Percentiles rank a stretch among this genome's conserved stretches.
These are phyloP conservation scores for Tiliqua scincoides DNA, from an alignment of 2,113 vertebrate genomes.

Conservation along the genomic window DNA sequence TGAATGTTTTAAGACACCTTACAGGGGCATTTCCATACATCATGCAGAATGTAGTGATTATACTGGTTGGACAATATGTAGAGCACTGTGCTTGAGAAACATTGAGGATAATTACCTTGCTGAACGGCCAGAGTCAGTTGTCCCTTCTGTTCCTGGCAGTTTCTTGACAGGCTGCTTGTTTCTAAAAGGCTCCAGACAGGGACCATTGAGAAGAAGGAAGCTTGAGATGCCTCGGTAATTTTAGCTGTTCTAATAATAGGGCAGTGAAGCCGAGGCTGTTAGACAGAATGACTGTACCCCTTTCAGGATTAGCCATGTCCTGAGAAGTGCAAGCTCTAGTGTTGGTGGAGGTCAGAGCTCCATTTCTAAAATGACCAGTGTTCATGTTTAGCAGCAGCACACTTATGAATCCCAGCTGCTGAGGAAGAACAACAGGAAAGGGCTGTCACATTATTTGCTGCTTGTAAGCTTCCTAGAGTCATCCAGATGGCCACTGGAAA, in stretches of 20 bases:
- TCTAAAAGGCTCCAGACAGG: not conserved
- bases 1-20: not conserved
- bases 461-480: not conserved
- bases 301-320: slow-evolving; percentile 8
- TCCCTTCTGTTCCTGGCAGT: not conserved
- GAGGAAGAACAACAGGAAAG: not conserved
- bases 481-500: not conserved
- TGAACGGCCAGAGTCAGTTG: not conserved
- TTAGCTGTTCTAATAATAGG: slow-evolving; percentile 7
- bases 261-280: not conserved
- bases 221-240: not conserved
- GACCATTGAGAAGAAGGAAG: not conserved
- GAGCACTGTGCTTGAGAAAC: not conserved
- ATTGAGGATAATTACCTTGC: slow-evolving; percentile 2
- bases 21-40: not conserved
- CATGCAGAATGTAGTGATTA: not conserved
- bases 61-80: not conserved
- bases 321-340: not conserved
- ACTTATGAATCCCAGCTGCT: not conserved
- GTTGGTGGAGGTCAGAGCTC: not conserved
- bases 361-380: not conserved
- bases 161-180: not conserved
- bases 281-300: not conserved
- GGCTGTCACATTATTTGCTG: not conserved
- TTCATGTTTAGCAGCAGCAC: not conserved